Base-by-base conservation (phyloP, 1,140 invertebrate genomes). In the Batillaria attramentaria region DNA sequence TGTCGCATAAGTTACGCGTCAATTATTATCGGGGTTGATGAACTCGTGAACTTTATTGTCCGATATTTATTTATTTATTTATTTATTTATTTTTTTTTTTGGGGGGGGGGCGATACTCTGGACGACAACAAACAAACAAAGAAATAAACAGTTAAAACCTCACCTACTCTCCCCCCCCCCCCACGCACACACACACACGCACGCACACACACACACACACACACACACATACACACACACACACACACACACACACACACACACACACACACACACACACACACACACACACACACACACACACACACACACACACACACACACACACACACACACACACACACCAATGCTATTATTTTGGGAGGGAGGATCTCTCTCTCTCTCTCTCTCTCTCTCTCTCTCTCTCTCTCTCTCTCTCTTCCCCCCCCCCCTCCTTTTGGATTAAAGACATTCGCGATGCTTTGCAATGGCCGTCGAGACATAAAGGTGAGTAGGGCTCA, bases 91-190 rank as follows among this genome's bases (percentile, higher is more conserved):
- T n/a, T n/a, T n/a, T n/a, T n/a, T n/a, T n/a, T n/a, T n/a, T n/a
- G n/a, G n/a, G n/a, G n/a, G n/a, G n/a, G n/a, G n/a, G n/a, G n/a
- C n/a, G n/a, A n/a, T n/a, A n/a, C n/a, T n/a, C n/a, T n/a, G n/a
- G n/a, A n/a, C n/a, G n/a, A n/a, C n/a, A n/a, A 72, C 69, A 72
- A 35, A 72, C 62, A 66, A 31, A 66, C 62, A 66, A 8, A 3
- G n/a, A n/a, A n/a, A n/a, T n/a, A n/a, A 10, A 60, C 57, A 60
- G n/a, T n/a, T n/a, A n/a, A n/a, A n/a, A n/a, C n/a, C n/a, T n/a
- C n/a, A n/a, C n/a, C n/a, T n/a, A n/a, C n/a, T n/a, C n/a, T n/a
- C n/a, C n/a, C n/a, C n/a, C n/a, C 57, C 24, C 57, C 24, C 57
- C 24, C 57, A 62, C 57, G 33, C 57, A 62, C 57, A 62, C 57